Evolutionary conservation across 92 coral and sea anemone genomes (phyloP).

Genomic region (Scolanthus callimorphus): DNA sequence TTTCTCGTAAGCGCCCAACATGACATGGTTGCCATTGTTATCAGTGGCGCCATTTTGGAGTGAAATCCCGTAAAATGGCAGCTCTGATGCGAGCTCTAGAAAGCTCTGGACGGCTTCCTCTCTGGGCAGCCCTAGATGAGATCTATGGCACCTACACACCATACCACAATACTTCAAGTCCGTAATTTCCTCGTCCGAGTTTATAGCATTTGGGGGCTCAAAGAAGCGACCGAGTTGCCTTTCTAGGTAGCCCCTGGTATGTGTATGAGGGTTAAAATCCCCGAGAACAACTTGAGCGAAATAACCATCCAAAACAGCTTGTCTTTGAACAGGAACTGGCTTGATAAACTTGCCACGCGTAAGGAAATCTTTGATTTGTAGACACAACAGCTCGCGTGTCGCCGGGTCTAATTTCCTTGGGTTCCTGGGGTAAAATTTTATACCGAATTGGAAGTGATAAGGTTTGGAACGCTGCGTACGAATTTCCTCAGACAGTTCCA

Average conservation of each 20-base stretch:
- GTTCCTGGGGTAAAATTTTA: constrained; percentile 67
- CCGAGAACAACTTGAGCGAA: constrained; percentile 87
- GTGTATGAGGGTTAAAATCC: constrained; percentile 66
- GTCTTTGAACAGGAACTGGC: constrained; percentile 55
- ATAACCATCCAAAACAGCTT: constrained; percentile 75
- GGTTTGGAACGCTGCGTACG: constrained; percentile 81
- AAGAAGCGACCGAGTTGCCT: constrained; percentile 76
- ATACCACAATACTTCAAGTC: constrained; percentile 72
- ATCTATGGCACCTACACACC: constrained; percentile 64
- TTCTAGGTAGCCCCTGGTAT: constrained; percentile 83
- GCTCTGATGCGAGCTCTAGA: constrained; percentile 55
- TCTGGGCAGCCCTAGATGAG: constrained; percentile 63
- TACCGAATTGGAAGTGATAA: constrained; percentile 86
- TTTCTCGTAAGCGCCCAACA: constrained; percentile 51
- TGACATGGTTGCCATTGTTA: constrained; percentile 47
- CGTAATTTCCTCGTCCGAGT: constrained; percentile 65
- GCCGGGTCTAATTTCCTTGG: constrained; percentile 39
- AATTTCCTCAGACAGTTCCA: constrained; percentile 49
- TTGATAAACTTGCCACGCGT: constrained; percentile 72
- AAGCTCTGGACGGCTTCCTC: constrained; percentile 67
- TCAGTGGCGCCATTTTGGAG: constrained; percentile 82
- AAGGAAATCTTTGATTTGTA: constrained; percentile 86
- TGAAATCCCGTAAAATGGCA: constrained; percentile 70
- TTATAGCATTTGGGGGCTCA: constrained; percentile 89
- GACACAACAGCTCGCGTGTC: constrained; percentile 56